Percentiles rank a stretch among this genome's conserved stretches.
These are phyloP conservation scores for Agrypnus murinus DNA, from an alignment of 2,888 invertebrate species.

Conservation along the genomic window DNA sequence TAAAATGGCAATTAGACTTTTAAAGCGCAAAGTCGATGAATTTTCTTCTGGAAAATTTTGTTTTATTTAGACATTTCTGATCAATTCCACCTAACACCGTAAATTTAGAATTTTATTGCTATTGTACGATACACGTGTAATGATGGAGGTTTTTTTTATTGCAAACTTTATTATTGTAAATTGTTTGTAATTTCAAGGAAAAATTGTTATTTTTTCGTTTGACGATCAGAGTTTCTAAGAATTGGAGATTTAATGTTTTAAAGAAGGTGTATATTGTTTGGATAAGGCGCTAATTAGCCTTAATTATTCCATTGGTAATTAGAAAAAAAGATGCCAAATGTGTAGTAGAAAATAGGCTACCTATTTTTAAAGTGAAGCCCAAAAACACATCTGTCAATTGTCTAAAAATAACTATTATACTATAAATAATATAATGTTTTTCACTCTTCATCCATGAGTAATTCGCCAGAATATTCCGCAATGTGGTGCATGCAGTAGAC, in stretches of 20 bases:
- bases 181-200: slow-evolving; percentile 1
- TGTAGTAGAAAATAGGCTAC: slow-evolving; percentile 43
- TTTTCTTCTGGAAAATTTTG: too few species aligned
- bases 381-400: slow-evolving; percentile 49
- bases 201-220: background rate
- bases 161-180: slow-evolving; percentile 6
- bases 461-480: slow-evolving; percentile 39
- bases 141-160: slow-evolving; percentile 5
- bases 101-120: slow-evolving; percentile 26
- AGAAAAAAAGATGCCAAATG: slow-evolving; percentile 43
- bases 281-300: slow-evolving; percentile 32
- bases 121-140: slow-evolving; percentile 12
- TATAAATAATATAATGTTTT: slow-evolving; percentile 42
- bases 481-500: background rate
- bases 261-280: background rate
- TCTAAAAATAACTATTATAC: slow-evolving; percentile 47
- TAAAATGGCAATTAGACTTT: too few species aligned
- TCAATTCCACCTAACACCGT: background rate
- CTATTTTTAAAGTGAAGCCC: slow-evolving; percentile 44
- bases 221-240: background rate
- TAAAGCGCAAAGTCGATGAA: too few species aligned
- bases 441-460: slow-evolving; percentile 39
- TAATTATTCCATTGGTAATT: slow-evolving; percentile 31
- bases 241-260: background rate
- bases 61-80: background rate